Base-by-base conservation (phyloP, 2,888 invertebrate genomes). In the Ophonus ardosiacus region DNA sequence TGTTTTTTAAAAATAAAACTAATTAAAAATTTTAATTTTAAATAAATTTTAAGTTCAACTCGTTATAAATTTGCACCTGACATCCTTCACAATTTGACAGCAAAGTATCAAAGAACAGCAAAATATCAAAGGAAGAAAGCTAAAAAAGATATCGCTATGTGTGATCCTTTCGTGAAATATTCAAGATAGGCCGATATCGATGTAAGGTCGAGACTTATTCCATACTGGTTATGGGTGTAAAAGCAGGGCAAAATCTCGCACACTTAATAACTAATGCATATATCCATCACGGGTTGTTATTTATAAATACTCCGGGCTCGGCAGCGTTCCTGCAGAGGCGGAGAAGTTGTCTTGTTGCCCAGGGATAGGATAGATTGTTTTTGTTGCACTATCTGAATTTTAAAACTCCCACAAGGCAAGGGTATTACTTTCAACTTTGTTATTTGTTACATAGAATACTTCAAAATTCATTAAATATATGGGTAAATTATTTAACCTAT, bases 271-370 rank as follows among this genome's bases (percentile, higher is more conserved):
- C 24, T 63, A 63, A 63, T 63, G 24, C 63, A 63, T 63, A 63
- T 24, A 63, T 63, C 63, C 63, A 63, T 63, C 63, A 63, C 18
- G 24, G 21, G 18, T 63, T 63, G 63, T 63, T 63, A 63, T 63
- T 63, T 63, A 63, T 63, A 63, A 63, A 63, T 63, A 24, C 63
- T 21, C 18, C 24, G 63, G 63, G 63, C 18, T 59, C 4, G 7
- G 31, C 31, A 31, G 31, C 43, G 43, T 13, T 51, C 13, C 43
- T 13, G 43, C 43, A 51, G 43, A 8, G 43, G 43, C 43, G 43
- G 43, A 51, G 43, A 51, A 13, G 10, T 51, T 51, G 43, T 51
- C 4, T 51, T 51, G 43, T 51, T 51, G 8, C 13, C 43, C 4
- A 13, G 8, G 13, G 10, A 10, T 2, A 13, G 13, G 10, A 51